Evolutionary conservation across 1,140 invertebrate species (phyloP).

Genomic region (Drosophila ambigua): DNA sequence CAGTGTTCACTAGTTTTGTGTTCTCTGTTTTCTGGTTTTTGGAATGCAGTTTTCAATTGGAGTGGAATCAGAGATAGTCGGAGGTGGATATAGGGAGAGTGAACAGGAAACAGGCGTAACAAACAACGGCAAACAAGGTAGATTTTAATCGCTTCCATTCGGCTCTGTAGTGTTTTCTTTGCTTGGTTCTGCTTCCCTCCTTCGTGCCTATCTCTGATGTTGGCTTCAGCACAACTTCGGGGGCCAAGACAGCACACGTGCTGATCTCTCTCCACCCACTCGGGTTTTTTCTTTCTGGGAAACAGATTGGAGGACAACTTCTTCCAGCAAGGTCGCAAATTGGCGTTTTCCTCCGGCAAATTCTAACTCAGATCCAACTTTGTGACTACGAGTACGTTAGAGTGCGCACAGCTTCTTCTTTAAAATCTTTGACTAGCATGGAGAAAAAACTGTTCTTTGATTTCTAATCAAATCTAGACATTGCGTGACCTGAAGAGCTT

Average conservation of each 20-base stretch:
- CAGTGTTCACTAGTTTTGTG: constrained; percentile 73
- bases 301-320: constrained; percentile 13
- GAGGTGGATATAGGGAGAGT: constrained; percentile 6
- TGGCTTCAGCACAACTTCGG: constrained; percentile 46
- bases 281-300: constrained; percentile 8
- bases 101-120: constrained; percentile 47
- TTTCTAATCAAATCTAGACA: constrained; percentile 35
- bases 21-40: constrained; percentile 69
- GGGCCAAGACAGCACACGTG: constrained; percentile 57
- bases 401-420: constrained; percentile 1
- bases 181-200: constrained; percentile 35
- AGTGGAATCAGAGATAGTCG: constrained; percentile 28
- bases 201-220: constrained; percentile 55
- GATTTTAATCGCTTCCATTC: constrained; percentile 76
- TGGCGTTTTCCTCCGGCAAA: constrained; percentile 41
- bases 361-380: constrained; percentile 1
- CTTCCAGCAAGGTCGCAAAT: constrained; percentile 41
- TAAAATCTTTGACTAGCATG: constrained; percentile 41
- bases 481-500: constrained; percentile 19
- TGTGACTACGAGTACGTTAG: no score
- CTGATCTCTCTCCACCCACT: constrained; percentile 47
- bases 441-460: constrained; percentile 22
- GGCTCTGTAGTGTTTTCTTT: constrained; percentile 42
- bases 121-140: constrained; percentile 71
- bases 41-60: constrained; percentile 74